These are phyloP conservation scores for Diorhabda carinulata DNA, from an alignment of 1,140 invertebrate genomes.

Conservation along the genomic window DNA sequence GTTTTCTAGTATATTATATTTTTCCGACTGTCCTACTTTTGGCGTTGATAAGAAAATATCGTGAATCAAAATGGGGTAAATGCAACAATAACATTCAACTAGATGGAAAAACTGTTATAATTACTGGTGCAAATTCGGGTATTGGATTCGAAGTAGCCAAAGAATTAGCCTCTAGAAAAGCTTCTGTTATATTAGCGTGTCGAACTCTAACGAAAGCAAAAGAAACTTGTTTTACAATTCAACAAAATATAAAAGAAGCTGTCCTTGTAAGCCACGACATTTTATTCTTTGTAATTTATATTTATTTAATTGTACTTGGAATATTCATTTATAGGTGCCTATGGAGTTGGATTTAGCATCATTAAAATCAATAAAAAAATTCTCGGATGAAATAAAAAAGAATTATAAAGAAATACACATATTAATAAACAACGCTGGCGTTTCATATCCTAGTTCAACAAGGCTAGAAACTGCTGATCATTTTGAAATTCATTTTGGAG, in stretches of 20 bases:
- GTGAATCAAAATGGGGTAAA: slow-evolving; percentile 41
- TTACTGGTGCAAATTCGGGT: slow-evolving; percentile 60
- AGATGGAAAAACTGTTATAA: slow-evolving; percentile 54
- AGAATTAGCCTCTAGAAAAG: slow-evolving; percentile 53
- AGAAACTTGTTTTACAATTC: slow-evolving; percentile 49
- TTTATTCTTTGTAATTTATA: neutral
- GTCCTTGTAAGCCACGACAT: neutral
- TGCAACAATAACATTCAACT: slow-evolving; percentile 43
- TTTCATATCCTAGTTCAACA: slow-evolving; percentile 54
- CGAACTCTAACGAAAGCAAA: slow-evolving; percentile 60
- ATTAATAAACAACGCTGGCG: slow-evolving; percentile 75
- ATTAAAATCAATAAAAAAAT: slow-evolving; percentile 65
- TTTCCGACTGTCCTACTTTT: slow-evolving; percentile 29
- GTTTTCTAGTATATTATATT: slow-evolving; percentile 13
- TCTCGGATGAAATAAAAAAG: slow-evolving; percentile 61
- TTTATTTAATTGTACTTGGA: neutral
- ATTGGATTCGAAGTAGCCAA: slow-evolving; percentile 58
- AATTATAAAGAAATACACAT: slow-evolving; percentile 64
- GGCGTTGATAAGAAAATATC: slow-evolving; percentile 36
- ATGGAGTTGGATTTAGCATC: slow-evolving; percentile 69
- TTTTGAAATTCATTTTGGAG: slow-evolving; percentile 78
- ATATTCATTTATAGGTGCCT: slow-evolving; percentile 54
- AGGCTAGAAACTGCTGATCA: slow-evolving; percentile 68
- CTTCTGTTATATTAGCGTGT: slow-evolving; percentile 76
- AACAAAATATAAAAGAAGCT: slow-evolving; percentile 26